Percentiles rank a stretch among this genome's conserved stretches.
Evolutionary conservation across 2,797 vertebrate species (phyloP).

Genomic region (Coregonus ussuriensis): DNA sequence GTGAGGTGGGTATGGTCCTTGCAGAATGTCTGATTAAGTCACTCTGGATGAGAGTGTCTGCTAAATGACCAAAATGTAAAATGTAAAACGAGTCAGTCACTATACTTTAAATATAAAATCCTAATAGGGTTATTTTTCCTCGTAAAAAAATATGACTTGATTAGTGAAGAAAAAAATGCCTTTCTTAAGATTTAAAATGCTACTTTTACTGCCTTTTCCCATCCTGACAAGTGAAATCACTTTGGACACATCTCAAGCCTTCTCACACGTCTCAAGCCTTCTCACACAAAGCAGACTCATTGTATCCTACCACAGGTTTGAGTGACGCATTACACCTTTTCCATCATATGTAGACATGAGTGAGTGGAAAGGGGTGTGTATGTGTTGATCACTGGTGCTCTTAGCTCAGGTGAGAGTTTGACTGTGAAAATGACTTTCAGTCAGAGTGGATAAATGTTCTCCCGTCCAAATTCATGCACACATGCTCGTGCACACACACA

Average conservation of each 20-base stretch:
- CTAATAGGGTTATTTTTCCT: no score
- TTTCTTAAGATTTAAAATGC: no score
- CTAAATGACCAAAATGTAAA: background rate
- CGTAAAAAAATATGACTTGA: background rate
- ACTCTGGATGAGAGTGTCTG: background rate
- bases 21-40: background rate
- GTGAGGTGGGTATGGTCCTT: background rate
- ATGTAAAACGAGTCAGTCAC: background rate
- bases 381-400: background rate
- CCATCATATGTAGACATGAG: constrained; percentile 35
- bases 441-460: background rate
- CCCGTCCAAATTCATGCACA: background rate
- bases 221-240: no score
- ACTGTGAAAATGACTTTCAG: background rate
- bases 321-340: constrained; percentile 56
- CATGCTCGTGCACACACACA: constrained; percentile 5
- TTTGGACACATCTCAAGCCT: constrained; percentile 18
- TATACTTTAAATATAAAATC: background rate
- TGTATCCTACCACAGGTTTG: constrained; percentile 41
- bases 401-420: constrained; percentile 10
- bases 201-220: no score
- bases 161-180: constrained; percentile 30
- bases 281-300: constrained; percentile 51
- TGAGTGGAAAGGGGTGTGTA: constrained; percentile 44
- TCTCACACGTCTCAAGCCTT: constrained; percentile 35